phyloP scores from a whole-genome alignment of 2,888 invertebrate species.

The Craniophora ligustri region DNA sequence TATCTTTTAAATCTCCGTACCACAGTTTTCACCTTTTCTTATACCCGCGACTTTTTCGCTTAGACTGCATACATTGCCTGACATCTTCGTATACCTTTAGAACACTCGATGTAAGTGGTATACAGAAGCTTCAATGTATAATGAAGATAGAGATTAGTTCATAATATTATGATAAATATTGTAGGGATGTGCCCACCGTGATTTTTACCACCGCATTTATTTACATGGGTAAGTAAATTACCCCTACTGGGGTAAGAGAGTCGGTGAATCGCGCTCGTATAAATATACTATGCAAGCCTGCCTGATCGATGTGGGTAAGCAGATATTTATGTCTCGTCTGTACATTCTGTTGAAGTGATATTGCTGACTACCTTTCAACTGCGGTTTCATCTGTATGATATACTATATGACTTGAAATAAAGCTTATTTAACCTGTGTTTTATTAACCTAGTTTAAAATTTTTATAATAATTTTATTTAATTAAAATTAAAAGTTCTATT shows the following conservation, averaged over 20 bases:
- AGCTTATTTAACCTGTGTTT: no score
- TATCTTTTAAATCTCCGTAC: constrained; percentile 45
- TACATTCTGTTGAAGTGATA: constrained; percentile 21
- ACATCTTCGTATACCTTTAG: neutral
- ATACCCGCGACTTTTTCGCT: neutral
- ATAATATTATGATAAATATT: constrained; percentile 53
- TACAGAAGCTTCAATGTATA: constrained; percentile 29
- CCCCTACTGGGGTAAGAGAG: constrained; percentile 60
- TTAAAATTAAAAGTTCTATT: no score
- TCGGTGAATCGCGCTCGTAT: constrained; percentile 38
- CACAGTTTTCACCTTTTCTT: constrained; percentile 12
- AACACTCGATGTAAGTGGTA: no score
- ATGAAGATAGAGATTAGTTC: constrained; percentile 3
- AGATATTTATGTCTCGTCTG: constrained; percentile 45
- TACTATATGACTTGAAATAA: no score
- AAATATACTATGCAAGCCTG: constrained; percentile 48
- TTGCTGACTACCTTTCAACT: neutral
- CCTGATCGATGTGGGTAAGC: constrained; percentile 52
- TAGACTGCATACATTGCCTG: neutral
- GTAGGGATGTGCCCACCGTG: constrained; percentile 57
- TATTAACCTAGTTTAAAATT: no score
- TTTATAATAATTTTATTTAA: no score
- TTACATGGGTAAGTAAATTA: constrained; percentile 72
- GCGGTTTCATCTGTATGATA: neutral
- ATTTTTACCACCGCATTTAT: constrained; percentile 70